phyloP scores from a whole-genome alignment of 2,888 invertebrate genomes.

The Oscheius sp. region DNA sequence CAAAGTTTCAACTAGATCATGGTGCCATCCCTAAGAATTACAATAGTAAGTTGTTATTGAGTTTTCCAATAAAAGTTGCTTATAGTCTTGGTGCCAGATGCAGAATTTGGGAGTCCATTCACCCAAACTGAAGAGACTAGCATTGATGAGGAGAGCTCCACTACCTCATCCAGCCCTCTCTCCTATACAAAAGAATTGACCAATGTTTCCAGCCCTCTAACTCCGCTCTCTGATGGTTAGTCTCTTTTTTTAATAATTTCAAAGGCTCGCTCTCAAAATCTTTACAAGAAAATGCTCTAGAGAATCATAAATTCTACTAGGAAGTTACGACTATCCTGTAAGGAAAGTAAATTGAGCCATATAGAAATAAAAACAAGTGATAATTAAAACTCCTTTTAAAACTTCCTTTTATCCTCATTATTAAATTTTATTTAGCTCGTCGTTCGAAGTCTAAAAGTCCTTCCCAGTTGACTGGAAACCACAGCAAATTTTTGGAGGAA shows the following conservation, averaged over 20 bases:
- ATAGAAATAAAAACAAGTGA: too few relatives aligned
- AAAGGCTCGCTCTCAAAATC: too few relatives aligned
- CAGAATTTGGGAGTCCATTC: slow-evolving; percentile 23
- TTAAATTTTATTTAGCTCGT: slow-evolving; percentile 1
- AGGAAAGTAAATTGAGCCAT: too few relatives aligned
- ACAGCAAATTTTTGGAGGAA: neutral
- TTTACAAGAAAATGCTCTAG: too few relatives aligned
- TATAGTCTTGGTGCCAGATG: slow-evolving; percentile 25
- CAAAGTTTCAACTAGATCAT: neutral
- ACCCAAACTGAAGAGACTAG: slow-evolving; percentile 10
- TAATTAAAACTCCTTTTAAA: too few relatives aligned
- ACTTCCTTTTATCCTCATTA: neutral
- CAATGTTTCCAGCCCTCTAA: slow-evolving; percentile 29
- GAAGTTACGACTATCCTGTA: too few relatives aligned
- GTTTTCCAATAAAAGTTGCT: neutral
- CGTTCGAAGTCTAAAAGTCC: slow-evolving; percentile 34
- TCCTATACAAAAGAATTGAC: slow-evolving; percentile 33
- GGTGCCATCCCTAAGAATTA: slow-evolving; percentile 16
- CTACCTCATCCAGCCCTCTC: slow-evolving; percentile 26
- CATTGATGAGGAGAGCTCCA: slow-evolving; percentile 18
- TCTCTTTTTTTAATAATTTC: neutral
- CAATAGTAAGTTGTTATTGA: slow-evolving; percentile 6
- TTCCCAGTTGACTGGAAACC: neutral
- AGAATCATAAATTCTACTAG: too few relatives aligned
- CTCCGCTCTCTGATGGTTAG: slow-evolving; percentile 25